Evolutionary conservation across 2,113 vertebrate species (phyloP), one percentile per base, ranked within the genome.

Genomic region (Ailuropoda melanoleuca): DNA sequence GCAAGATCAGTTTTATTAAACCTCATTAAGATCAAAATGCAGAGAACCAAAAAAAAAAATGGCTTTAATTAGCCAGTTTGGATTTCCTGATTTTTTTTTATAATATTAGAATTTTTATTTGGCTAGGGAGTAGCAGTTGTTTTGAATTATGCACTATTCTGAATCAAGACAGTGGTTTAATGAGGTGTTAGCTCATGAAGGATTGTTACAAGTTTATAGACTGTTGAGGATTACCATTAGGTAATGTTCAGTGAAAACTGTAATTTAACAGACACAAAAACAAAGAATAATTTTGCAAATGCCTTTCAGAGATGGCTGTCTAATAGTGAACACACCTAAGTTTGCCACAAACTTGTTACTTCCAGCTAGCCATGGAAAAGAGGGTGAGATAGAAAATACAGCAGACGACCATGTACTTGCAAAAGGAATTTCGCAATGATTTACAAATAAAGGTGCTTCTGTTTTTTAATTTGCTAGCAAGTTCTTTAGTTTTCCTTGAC

Each of bases 201-300:
- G 39, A 93, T 86, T 92, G 77, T 94, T 95, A 92, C 15, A 68
- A 93, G 70, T 95, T 97, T 94, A 82, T 88, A 96, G 64, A 92
- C 34, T 92, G 39, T 74, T 92, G 48, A 96, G 37, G 95, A 95
- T 97, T 96, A 83, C 75, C 48, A 94, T 88, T 97, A 96, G 92
- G 78, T 93, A 94, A 95, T 92, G 68, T 53, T 97, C 74, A 95
- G 66, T 93, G 88, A 98, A 97, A 97, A 95, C n/a, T 95, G 50
- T 70, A 96, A 96, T 93, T 97, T 96, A 97, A 86, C 74, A 93
- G 95, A 83, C 39, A 94, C 31, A 70, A 81, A 95, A 87, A 93
- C 84, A 95, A 83, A 95, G 56, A 46, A 94, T 82, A 95, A 92
- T 93, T 70, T 77, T 93, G 50, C 81, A 93, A 95, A 75, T 87